Evolutionary conservation across 2,797 vertebrate species (phyloP), one percentile per base, ranked within the genome.

Genomic region (Xenopus petersii): DNA sequence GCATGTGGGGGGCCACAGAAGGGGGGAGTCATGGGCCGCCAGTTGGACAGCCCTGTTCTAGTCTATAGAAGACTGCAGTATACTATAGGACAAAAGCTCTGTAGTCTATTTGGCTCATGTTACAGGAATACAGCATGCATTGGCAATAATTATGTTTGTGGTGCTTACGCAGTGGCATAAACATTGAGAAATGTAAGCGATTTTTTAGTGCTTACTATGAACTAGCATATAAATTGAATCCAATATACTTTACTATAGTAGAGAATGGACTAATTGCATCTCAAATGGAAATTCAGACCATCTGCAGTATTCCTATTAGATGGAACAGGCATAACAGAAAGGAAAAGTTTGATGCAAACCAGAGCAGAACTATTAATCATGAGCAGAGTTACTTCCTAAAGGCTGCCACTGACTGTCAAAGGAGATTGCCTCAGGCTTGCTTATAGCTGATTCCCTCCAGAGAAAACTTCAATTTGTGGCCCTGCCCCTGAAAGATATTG

Each of bases 251-350:
- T 80, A 86, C 84, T 79, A 83, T 80, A 83, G 82, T 48, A 73
- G 72, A 54, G 80, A 82, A 82, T 81, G 82, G 81, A 85, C 83
- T 86, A 85, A 89, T 86, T 87, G 83, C 81, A 86, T 86, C 85
- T 87, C 85, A 84, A 88, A 86, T 87, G 84, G 87, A 83, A 87
- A 87, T 86, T 87, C 83, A 86, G 88, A 90, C 82, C 83, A 85
- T 82, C 80, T 86, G 83, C 84, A 87, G 87, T 86, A 85, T 84
- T 84, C 83, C 75, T 79, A 84, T 87, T 85, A 82, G 84, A 81
- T 83, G 75, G 80, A 83, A 79, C 79, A 85, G 84, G 75, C 85
- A 83, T 79, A 75, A 77, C 80, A 84, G 83, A 84, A 56, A 86
- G 83, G 87, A 86, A 84, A 87, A 87, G 81, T 85, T 90, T 86